These are phyloP conservation scores for Nesometra sesokonis DNA, from an alignment of 35 echinoderm and acorn worm genomes.

Conservation along the genomic window DNA sequence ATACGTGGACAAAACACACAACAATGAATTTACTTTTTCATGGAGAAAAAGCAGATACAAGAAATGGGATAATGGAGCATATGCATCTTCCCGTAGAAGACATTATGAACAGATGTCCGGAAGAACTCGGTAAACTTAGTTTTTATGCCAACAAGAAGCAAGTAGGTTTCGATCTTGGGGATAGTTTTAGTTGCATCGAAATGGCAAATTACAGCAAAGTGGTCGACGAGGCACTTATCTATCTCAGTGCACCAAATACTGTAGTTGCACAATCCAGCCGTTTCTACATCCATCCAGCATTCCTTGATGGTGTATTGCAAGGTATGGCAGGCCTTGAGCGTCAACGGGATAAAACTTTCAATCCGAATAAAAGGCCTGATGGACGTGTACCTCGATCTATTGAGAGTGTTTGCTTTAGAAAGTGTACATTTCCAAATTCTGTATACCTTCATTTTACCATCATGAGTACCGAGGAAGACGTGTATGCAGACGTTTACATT, in stretches of 20 bases:
- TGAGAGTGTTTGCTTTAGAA: neutral
- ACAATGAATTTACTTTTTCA: neutral
- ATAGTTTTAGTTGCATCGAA: neutral
- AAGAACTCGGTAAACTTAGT: neutral
- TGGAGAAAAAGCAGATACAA: neutral
- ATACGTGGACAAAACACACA: constrained; percentile 26
- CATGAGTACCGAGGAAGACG: neutral
- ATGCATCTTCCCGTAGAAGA: neutral
- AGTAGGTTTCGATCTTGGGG: neutral
- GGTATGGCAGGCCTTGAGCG: neutral
- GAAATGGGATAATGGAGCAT: neutral
- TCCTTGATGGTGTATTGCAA: neutral
- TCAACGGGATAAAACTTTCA: neutral
- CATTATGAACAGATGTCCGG: neutral
- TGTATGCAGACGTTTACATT: neutral
- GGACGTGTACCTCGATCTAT: neutral
- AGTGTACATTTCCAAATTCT: neutral
- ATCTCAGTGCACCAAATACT: neutral
- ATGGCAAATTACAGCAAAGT: too few relatives aligned
- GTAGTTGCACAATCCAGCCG: neutral
- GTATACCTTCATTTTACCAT: neutral
- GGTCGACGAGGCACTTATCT: neutral
- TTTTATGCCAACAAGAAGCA: neutral
- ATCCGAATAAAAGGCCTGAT: neutral
- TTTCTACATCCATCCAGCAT: neutral